Conservation (phyloP, 2,113 vertebrate species). For the Motacilla alba region DNA sequence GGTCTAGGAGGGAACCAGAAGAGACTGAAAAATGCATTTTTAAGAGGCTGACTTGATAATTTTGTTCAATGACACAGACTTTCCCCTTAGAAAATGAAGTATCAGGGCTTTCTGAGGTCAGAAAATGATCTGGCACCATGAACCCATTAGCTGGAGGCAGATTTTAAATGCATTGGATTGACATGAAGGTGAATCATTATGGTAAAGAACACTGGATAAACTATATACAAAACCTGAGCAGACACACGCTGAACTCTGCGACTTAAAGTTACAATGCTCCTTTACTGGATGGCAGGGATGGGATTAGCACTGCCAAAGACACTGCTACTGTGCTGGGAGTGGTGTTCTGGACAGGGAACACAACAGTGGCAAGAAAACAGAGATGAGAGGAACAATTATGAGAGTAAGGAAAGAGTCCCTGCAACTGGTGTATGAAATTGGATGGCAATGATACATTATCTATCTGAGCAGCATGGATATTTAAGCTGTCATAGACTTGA, state of each 20-base stretch:
- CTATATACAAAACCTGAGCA: background rate
- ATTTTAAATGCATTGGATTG: conserved; percentile 39
- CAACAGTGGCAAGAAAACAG: background rate
- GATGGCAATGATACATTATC: background rate
- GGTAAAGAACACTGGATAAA: background rate
- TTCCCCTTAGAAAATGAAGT: background rate
- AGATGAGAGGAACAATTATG: background rate
- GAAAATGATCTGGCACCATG: background rate
- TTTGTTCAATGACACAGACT: background rate
- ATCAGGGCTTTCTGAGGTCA: background rate
- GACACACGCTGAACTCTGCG: background rate
- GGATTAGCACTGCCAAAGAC: background rate
- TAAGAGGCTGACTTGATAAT: background rate
- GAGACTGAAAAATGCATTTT: background rate
- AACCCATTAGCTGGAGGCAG: background rate
- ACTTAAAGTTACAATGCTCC: background rate
- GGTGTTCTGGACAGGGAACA: background rate
- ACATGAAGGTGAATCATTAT: background rate
- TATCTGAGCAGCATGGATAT: background rate
- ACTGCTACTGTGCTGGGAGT: background rate
- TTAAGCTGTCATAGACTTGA: background rate
- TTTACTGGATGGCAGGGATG: background rate
- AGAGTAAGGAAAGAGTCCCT: background rate
- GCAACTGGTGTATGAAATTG: background rate
- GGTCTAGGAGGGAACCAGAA: background rate